Percentiles rank a stretch among this genome's conserved stretches.
phyloP scores from a whole-genome alignment of 2,888 invertebrate genomes.

The Caenorhabditis imperialis region DNA sequence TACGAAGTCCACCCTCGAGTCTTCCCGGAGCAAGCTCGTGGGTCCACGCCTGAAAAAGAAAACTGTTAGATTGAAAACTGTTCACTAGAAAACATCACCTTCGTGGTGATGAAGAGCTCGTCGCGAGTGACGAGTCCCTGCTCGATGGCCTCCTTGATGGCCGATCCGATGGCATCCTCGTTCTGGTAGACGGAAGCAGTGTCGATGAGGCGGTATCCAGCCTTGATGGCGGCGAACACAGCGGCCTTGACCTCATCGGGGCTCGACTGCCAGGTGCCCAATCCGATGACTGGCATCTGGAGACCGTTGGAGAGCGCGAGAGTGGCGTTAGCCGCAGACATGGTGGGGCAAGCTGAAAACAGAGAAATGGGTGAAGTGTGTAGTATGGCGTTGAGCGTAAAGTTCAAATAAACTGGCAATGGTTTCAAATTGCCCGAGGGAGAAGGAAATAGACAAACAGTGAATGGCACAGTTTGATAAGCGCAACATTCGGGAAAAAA shows the following conservation, averaged over 20 bases:
- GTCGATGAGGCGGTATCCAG: conserved; percentile 89
- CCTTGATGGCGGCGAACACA: conserved; percentile 84
- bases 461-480: too few relatives aligned
- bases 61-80: background rate
- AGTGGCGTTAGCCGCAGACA: too few relatives aligned
- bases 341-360: too few relatives aligned
- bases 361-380: too few relatives aligned
- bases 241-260: conserved; percentile 83
- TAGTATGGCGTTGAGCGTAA: background rate
- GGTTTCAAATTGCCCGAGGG: too few relatives aligned
- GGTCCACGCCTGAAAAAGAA: conserved; percentile 22
- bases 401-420: too few relatives aligned
- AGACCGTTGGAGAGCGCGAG: conserved; percentile 65
- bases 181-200: conserved; percentile 87
- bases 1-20: conserved; percentile 32
- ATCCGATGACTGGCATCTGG: conserved; percentile 68
- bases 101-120: conserved; percentile 88
- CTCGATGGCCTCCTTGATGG: conserved; percentile 85
- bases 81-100: conserved; percentile 78
- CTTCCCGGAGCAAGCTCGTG: conserved; percentile 25
- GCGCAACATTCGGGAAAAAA: too few relatives aligned
- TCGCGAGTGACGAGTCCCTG: conserved; percentile 84
- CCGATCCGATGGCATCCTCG: conserved; percentile 85
- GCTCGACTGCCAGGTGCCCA: conserved; percentile 73
- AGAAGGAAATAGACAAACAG: too few relatives aligned